Conservation (phyloP, 2,888 invertebrate species). For the Eilema griseolum region DNA sequence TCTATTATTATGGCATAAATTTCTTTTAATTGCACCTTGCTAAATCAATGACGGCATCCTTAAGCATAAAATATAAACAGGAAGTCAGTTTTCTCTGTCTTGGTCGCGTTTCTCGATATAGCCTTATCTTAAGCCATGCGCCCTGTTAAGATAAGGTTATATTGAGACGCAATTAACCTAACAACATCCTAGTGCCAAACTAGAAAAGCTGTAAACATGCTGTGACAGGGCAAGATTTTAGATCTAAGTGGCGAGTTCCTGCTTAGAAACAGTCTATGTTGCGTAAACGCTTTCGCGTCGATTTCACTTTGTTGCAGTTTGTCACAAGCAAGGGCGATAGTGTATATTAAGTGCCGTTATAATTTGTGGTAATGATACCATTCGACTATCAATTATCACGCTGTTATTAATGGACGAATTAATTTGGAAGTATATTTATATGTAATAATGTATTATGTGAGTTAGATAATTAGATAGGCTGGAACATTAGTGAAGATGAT, state of each 20-base stretch:
- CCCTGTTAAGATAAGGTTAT: slow-evolving; percentile 11
- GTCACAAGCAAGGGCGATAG: slow-evolving; percentile 51
- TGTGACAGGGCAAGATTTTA: slow-evolving; percentile 34
- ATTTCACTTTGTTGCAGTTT: slow-evolving; percentile 60
- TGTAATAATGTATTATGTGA: background rate
- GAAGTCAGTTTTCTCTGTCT: background rate
- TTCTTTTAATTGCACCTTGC: background rate
- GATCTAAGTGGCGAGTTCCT: slow-evolving; percentile 50
- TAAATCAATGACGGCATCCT: background rate
- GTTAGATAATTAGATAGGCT: background rate
- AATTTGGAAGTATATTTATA: background rate
- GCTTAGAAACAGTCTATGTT: slow-evolving; percentile 55
- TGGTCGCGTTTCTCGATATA: background rate
- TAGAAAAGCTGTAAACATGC: slow-evolving; percentile 27
- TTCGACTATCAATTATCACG: slow-evolving; percentile 14
- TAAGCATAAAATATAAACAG: background rate
- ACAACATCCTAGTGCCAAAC: slow-evolving; percentile 22
- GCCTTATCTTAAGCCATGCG: background rate
- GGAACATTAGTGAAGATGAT: background rate
- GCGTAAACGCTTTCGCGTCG: slow-evolving; percentile 69
- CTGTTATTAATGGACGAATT: background rate
- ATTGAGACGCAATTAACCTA: slow-evolving; percentile 17
- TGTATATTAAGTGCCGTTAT: slow-evolving; percentile 45
- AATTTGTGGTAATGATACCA: slow-evolving; percentile 40
- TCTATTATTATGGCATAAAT: background rate